Evolutionary conservation across 1,140 invertebrate species (phyloP), one percentile per base, ranked within the genome.

Genomic region (Pseudomyrmex pallidus): DNA sequence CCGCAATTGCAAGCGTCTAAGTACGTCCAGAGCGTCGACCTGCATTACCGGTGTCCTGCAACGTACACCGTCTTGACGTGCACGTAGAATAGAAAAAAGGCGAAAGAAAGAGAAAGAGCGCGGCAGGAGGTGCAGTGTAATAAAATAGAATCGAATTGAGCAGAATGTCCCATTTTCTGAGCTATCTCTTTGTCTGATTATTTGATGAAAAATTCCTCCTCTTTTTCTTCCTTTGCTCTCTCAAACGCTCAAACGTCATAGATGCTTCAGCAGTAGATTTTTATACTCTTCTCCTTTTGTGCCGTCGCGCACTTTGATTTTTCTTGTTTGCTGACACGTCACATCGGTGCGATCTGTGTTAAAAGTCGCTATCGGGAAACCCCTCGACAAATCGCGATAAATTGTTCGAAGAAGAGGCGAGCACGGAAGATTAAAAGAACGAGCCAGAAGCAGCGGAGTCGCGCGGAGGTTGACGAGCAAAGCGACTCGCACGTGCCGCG

Each of bases 351-450:
- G 50, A 76, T 25, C 44, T 17, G 25, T 62, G 10, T 46, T 35
- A 13, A 35, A 61, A n/a, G 50, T 7, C 59, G 2, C 35, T 52
- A 12, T 50, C 50, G 50, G 12, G 9, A 13, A 73, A 64, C 35
- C 54, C n/a, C 10, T 68, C 70, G 66, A 68, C 83, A 64, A 82
- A 85, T 87, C 77, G 66, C 15, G 44, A 83, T 87, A 83, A 87
- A 87, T 85, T 64, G 83, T 10, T 9, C 3, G 54, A 22, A 50
- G 50, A 44, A 22, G 68, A 57, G 22, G 2, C 35, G 44, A 74
- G 50, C 15, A 5, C 7, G 44, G 22, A 77, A 74, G 84, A 74
- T 86, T 46, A 50, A 52, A 22, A 35, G 35, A 35, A 35, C 35
- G 35, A 7, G 35, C 35, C 35, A 35, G 35, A 35, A 17, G 2